These are phyloP conservation scores for Ctenicera cuprea DNA, from an alignment of 2,888 invertebrate genomes.

Conservation along the genomic window DNA sequence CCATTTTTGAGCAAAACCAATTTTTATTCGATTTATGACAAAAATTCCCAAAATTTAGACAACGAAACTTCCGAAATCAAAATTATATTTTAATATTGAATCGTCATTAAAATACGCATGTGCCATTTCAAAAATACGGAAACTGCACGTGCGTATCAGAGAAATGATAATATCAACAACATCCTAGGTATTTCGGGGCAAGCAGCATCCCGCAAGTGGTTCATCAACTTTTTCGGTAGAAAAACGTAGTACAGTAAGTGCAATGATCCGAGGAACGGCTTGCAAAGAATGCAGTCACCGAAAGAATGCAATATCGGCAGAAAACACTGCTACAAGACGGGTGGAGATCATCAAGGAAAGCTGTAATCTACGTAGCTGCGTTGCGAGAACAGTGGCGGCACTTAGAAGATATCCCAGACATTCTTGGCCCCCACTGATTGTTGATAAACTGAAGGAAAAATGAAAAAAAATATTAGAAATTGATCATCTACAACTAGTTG, in stretches of 20 bases:
- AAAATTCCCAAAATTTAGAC: too few species aligned
- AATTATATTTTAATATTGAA: too few species aligned
- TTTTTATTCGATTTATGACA: too few species aligned
- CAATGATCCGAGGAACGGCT: slow-evolving; percentile 67
- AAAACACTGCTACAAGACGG: slow-evolving; percentile 54
- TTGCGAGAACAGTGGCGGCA: slow-evolving; percentile 7
- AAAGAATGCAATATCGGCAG: slow-evolving; percentile 69
- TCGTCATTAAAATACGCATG: too few species aligned
- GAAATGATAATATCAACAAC: slow-evolving; percentile 71
- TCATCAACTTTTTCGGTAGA: slow-evolving; percentile 65
- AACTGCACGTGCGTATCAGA: slow-evolving; percentile 2
- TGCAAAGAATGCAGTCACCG: slow-evolving; percentile 68
- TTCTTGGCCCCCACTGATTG: not conserved
- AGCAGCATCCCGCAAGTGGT: slow-evolving; percentile 59
- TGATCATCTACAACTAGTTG: too few species aligned
- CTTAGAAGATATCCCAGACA: not conserved
- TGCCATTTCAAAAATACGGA: too few species aligned
- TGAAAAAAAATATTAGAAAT: too few species aligned
- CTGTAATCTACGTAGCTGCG: slow-evolving; percentile 24
- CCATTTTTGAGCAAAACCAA: too few species aligned
- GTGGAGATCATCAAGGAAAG: slow-evolving; percentile 32
- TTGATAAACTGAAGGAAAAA: too few species aligned
- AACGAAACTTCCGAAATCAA: too few species aligned
- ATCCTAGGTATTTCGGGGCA: slow-evolving; percentile 49
- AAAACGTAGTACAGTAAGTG: slow-evolving; percentile 64